phyloP scores from a whole-genome alignment of 1,140 invertebrate species.

The Megalonaias nervosa region DNA sequence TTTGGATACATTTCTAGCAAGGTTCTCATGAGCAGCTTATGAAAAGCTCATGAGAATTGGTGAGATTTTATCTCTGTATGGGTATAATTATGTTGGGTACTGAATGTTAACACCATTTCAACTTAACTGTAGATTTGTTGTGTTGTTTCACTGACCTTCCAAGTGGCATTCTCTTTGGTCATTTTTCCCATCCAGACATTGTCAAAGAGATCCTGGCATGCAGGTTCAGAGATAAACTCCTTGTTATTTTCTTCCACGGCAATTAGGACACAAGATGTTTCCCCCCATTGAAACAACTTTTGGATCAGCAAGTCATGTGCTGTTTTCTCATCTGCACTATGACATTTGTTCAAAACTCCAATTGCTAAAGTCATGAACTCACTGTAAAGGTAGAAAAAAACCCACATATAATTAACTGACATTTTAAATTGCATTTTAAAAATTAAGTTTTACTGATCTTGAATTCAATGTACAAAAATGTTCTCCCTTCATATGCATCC shows the following conservation, averaged over 20 bases:
- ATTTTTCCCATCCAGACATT: slow-evolving; percentile 69
- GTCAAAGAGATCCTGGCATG: slow-evolving; percentile 68
- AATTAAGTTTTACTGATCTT: too few relatives aligned
- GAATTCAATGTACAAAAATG: too few relatives aligned
- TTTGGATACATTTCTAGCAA: too few relatives aligned
- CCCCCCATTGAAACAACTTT: slow-evolving; percentile 63
- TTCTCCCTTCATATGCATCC: too few relatives aligned
- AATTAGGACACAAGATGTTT: slow-evolving; percentile 64
- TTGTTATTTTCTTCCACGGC: slow-evolving; percentile 66
- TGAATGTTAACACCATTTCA: too few relatives aligned
- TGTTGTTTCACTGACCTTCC: slow-evolving; percentile 36
- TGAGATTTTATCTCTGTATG: too few relatives aligned
- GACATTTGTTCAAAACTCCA: slow-evolving; percentile 68
- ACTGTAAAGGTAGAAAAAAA: slow-evolving; percentile 40
- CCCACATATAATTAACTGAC: too few relatives aligned
- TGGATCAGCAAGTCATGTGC: slow-evolving; percentile 63
- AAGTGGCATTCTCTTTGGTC: slow-evolving; percentile 49
- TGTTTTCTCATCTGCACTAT: slow-evolving; percentile 64
- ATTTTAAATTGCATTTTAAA: too few relatives aligned
- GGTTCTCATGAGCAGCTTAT: too few relatives aligned
- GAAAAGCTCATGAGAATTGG: too few relatives aligned
- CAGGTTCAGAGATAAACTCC: slow-evolving; percentile 67
- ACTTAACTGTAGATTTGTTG: too few relatives aligned
- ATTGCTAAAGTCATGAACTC: slow-evolving; percentile 65
- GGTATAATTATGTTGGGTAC: too few relatives aligned